Conservation (phyloP, 1,140 invertebrate genomes). For the Druon quercuslanigerum region DNA sequence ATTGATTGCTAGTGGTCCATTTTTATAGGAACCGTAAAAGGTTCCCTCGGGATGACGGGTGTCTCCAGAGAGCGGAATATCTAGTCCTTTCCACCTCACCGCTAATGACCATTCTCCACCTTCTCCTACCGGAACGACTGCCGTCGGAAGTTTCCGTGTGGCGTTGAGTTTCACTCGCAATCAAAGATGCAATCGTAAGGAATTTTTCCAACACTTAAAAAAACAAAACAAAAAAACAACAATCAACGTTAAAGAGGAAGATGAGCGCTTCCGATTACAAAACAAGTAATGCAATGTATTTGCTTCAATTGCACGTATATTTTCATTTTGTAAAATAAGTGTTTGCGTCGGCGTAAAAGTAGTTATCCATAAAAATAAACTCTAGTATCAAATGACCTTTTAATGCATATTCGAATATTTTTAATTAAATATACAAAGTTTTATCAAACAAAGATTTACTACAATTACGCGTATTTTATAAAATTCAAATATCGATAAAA, state of each 20-base stretch:
- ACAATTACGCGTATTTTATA: too few species aligned
- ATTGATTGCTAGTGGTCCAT: neutral
- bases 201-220: neutral
- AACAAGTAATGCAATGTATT: neutral
- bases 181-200: neutral
- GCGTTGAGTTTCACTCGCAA: neutral
- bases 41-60: neutral
- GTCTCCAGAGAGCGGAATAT: neutral
- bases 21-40: neutral
- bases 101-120: neutral
- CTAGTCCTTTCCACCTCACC: conserved; percentile 5
- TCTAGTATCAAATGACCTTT: too few species aligned
- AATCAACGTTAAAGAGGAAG: neutral
- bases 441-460: too few species aligned
- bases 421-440: too few species aligned
- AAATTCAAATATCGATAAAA: too few species aligned
- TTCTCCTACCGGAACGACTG: neutral
- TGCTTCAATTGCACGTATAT: neutral
- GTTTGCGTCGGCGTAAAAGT: too few species aligned
- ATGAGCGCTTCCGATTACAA: neutral
- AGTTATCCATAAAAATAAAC: too few species aligned
- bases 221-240: neutral
- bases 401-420: too few species aligned
- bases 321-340: too few species aligned
- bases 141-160: neutral